These are phyloP conservation scores for Plecotus auritus DNA, from an alignment of 2,113 vertebrate genomes.

Conservation along the genomic window DNA sequence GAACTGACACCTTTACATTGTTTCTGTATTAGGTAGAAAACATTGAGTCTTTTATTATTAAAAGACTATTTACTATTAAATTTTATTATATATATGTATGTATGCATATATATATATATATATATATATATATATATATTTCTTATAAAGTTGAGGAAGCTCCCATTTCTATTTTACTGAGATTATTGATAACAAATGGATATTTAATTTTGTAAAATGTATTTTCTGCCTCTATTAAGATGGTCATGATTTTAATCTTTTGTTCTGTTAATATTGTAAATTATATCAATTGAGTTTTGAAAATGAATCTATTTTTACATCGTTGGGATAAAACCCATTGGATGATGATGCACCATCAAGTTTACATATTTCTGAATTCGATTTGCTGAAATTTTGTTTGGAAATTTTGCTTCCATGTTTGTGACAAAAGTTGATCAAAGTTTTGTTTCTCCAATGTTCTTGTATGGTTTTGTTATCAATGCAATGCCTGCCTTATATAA, in stretches of 20 bases:
- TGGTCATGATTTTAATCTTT: neutral
- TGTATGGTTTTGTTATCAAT: neutral
- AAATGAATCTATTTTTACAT: neutral
- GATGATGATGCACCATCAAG: neutral
- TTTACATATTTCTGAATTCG: neutral
- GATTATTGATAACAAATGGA: neutral
- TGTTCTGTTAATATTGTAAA: neutral
- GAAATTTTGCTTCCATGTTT: neutral
- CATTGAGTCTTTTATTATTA: neutral
- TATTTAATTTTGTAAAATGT: neutral
- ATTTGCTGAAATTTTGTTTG: neutral
- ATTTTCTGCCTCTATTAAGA: neutral
- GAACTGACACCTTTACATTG: neutral
- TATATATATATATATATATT: neutral
- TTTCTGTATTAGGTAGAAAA: neutral
- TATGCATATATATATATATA: neutral
- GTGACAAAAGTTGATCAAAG: neutral
- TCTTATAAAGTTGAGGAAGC: neutral
- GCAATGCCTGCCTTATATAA: neutral
- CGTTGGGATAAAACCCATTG: neutral
- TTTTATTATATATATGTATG: neutral
- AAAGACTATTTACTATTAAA: neutral
- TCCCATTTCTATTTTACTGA: neutral
- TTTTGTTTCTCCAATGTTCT: neutral
- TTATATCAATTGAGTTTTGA: neutral